Conservation (phyloP, 2,113 vertebrate species). For the Nesogale talazaci region DNA sequence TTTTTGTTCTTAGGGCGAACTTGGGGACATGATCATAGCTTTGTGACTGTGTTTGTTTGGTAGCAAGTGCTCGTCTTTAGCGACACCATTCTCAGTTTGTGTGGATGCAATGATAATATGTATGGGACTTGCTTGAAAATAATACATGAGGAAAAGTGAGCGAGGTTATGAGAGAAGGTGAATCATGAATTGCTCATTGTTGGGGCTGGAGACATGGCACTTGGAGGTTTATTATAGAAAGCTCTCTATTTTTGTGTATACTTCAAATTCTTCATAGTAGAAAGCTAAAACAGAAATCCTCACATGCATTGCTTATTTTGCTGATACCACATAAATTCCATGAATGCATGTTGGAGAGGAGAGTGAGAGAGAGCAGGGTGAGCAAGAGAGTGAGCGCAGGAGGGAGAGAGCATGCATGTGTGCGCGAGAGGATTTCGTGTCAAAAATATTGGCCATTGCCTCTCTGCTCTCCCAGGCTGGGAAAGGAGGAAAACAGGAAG, state of each 20-base stretch:
- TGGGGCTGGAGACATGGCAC: neutral
- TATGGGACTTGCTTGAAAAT: slow-evolving; percentile 57
- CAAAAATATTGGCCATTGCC: neutral
- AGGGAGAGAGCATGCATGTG: too few species aligned
- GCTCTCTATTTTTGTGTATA: slow-evolving; percentile 19
- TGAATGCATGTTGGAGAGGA: neutral
- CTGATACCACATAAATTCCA: slow-evolving; percentile 44
- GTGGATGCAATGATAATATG: slow-evolving; percentile 34
- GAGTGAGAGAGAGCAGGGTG: too few species aligned
- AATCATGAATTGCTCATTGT: slow-evolving; percentile 7
- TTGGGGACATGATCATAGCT: neutral
- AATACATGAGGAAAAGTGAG: slow-evolving; percentile 27
- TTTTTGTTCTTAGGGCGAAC: slow-evolving; percentile 13
- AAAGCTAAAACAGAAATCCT: slow-evolving; percentile 1
- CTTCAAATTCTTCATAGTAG: slow-evolving; percentile 40
- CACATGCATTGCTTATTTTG: slow-evolving; percentile 5
- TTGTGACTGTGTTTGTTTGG: slow-evolving; percentile 10
- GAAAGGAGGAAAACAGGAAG: slow-evolving; percentile 32
- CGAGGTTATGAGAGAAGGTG: slow-evolving; percentile 16
- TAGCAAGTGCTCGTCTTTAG: slow-evolving; percentile 43
- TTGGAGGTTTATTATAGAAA: slow-evolving; percentile 8
- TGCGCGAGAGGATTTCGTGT: neutral
- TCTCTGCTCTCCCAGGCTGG: neutral
- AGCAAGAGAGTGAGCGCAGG: too few species aligned
- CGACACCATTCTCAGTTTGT: slow-evolving; percentile 41